phyloP scores from a whole-genome alignment of 2,888 invertebrate species.

The Catocala fraxini region DNA sequence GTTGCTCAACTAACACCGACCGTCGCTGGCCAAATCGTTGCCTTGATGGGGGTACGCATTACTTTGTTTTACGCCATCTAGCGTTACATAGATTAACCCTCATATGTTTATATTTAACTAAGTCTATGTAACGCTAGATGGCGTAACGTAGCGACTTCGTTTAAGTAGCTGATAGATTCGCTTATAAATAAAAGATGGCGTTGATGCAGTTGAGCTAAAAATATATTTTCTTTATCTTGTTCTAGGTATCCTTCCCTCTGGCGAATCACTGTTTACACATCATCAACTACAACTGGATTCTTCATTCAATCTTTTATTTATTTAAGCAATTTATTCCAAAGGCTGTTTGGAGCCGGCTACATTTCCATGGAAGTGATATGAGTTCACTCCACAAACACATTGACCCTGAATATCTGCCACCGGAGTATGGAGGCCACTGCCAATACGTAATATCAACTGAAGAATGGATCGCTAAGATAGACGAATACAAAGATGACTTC shows the following conservation, averaged over 20 bases:
- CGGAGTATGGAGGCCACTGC: slow-evolving; percentile 82
- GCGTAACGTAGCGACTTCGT: too few species aligned
- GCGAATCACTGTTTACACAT: slow-evolving; percentile 92
- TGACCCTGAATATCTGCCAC: slow-evolving; percentile 72
- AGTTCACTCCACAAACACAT: slow-evolving; percentile 74
- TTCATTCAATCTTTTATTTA: slow-evolving; percentile 91
- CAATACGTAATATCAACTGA: slow-evolving; percentile 86
- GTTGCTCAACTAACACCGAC: slow-evolving; percentile 72
- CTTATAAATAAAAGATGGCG: not conserved
- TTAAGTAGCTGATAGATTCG: too few species aligned
- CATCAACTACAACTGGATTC: slow-evolving; percentile 92
- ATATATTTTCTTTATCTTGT: slow-evolving; percentile 8
- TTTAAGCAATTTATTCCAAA: slow-evolving; percentile 92
- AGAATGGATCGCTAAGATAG: slow-evolving; percentile 89
- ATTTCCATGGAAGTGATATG: slow-evolving; percentile 78
- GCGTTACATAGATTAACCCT: slow-evolving; percentile 5
- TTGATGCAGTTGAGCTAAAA: not conserved
- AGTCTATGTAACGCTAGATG: too few species aligned
- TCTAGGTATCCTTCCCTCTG: slow-evolving; percentile 91
- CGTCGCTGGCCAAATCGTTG: slow-evolving; percentile 76
- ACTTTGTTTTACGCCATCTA: slow-evolving; percentile 29
- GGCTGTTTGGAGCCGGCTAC: slow-evolving; percentile 87
- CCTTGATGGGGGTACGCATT: slow-evolving; percentile 76
- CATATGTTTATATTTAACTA: not conserved
- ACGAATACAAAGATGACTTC: slow-evolving; percentile 81